These are phyloP conservation scores for Acrossocheilus fasciatus DNA, from an alignment of 2,797 vertebrate species.

Conservation along the genomic window DNA sequence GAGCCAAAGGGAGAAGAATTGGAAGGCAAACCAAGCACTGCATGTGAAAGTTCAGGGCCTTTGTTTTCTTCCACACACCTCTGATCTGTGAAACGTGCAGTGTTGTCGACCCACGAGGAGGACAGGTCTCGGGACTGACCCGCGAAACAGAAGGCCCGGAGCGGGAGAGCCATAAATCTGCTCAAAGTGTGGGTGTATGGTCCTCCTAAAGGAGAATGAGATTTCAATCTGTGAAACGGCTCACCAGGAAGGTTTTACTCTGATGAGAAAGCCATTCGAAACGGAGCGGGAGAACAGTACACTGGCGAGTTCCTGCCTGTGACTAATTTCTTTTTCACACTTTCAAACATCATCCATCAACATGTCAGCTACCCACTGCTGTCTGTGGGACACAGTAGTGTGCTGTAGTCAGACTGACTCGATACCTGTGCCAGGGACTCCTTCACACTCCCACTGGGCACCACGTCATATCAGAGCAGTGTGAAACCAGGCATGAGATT, in stretches of 20 bases:
- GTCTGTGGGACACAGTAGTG: slow-evolving; percentile 61
- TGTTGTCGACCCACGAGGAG: slow-evolving; percentile 31
- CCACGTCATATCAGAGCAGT: not conserved
- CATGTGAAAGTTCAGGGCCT: slow-evolving; percentile 53
- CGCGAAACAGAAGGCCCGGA: slow-evolving; percentile 61
- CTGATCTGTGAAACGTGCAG: slow-evolving; percentile 52
- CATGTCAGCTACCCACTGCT: slow-evolving; percentile 67
- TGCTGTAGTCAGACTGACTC: slow-evolving; percentile 29
- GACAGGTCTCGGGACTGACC: slow-evolving; percentile 49
- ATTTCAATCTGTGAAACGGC: slow-evolving; percentile 74
- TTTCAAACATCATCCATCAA: slow-evolving; percentile 71
- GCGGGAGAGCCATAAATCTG: slow-evolving; percentile 70
- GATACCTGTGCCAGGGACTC: slow-evolving; percentile 42
- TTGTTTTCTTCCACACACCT: slow-evolving; percentile 51
- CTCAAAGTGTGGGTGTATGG: slow-evolving; percentile 61
- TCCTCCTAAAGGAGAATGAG: slow-evolving; percentile 70
- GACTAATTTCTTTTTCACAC: slow-evolving; percentile 82
- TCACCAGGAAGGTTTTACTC: slow-evolving; percentile 61
- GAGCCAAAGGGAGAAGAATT: slow-evolving; percentile 32
- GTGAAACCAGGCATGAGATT: slow-evolving; percentile 32
- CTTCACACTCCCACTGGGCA: slow-evolving; percentile 13
- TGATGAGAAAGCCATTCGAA: slow-evolving; percentile 64
- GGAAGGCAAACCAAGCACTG: slow-evolving; percentile 37
- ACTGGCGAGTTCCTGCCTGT: slow-evolving; percentile 68
- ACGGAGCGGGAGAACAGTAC: slow-evolving; percentile 46